phyloP scores from a whole-genome alignment of 2,888 invertebrate genomes.

The Onchidella celtica region DNA sequence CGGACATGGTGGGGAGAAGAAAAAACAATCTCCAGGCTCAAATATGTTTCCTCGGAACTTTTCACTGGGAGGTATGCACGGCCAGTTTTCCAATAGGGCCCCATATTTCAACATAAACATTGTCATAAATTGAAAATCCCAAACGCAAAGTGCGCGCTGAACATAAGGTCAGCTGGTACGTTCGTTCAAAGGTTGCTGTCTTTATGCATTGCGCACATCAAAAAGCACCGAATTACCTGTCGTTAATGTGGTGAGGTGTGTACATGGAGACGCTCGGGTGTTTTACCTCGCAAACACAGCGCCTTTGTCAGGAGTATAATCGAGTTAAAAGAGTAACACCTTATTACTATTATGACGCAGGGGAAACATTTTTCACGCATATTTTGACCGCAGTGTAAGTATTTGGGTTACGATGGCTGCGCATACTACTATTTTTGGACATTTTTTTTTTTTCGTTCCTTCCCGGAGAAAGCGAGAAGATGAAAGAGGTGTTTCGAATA shows the following conservation, averaged over 20 bases:
- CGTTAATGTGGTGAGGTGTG: background rate
- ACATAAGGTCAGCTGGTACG: conserved; percentile 21
- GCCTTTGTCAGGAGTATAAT: background rate
- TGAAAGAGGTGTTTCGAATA: too few relatives aligned
- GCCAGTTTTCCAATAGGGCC: background rate
- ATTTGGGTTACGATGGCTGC: too few relatives aligned
- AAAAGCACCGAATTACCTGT: conserved; percentile 7
- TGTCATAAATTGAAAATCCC: background rate
- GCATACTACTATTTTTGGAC: too few relatives aligned
- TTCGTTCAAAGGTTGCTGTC: background rate
- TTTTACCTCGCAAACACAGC: background rate
- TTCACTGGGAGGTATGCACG: background rate
- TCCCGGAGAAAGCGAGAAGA: too few relatives aligned
- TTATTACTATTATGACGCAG: too few relatives aligned
- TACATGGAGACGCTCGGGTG: background rate
- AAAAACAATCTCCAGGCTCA: too few relatives aligned
- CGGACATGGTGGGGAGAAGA: background rate
- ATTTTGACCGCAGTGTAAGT: too few relatives aligned
- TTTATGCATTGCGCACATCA: background rate
- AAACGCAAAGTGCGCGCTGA: conserved; percentile 15
- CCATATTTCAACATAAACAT: conserved; percentile 7
- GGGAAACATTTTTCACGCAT: too few relatives aligned
- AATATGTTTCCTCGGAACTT: too few relatives aligned
- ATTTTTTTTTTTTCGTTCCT: too few relatives aligned
- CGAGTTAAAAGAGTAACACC: too few relatives aligned